Evolutionary conservation across 2,888 invertebrate species (phyloP).

Genomic region (Nasonia oneida): DNA sequence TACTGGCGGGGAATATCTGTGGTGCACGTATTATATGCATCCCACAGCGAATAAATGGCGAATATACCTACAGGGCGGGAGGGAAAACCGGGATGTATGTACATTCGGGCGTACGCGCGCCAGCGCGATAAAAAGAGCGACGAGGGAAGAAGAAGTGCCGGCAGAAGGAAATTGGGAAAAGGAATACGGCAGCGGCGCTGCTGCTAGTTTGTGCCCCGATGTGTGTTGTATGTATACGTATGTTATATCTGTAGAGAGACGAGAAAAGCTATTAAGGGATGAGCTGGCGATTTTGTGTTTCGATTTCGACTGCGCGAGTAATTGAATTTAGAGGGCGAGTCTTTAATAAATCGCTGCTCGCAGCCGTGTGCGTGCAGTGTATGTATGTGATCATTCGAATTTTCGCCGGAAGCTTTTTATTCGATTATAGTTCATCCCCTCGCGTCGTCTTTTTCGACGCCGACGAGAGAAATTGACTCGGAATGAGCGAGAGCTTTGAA

Average conservation of each 20-base stretch:
- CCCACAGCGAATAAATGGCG: neutral
- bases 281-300: constrained; percentile 54
- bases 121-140: constrained; percentile 6
- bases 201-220: neutral
- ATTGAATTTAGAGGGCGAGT: constrained; percentile 46
- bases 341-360: constrained; percentile 32
- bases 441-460: neutral
- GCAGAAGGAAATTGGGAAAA: constrained; percentile 23
- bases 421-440: neutral
- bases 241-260: neutral
- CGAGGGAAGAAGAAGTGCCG: neutral
- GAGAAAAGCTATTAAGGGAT: constrained; percentile 50
- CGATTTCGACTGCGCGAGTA: constrained; percentile 47
- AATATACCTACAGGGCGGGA: too few species aligned
- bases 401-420: neutral
- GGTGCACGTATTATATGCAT: neutral
- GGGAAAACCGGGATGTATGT: neutral
- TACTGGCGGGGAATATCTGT: neutral
- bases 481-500: neutral
- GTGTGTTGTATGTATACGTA: neutral
- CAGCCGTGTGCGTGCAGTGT: neutral
- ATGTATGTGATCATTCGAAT: neutral
- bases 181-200: neutral
- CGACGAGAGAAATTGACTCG: neutral
- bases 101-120: neutral